Conservation (phyloP, 2,797 vertebrate species). For the Schizothorax lantsangensis region DNA sequence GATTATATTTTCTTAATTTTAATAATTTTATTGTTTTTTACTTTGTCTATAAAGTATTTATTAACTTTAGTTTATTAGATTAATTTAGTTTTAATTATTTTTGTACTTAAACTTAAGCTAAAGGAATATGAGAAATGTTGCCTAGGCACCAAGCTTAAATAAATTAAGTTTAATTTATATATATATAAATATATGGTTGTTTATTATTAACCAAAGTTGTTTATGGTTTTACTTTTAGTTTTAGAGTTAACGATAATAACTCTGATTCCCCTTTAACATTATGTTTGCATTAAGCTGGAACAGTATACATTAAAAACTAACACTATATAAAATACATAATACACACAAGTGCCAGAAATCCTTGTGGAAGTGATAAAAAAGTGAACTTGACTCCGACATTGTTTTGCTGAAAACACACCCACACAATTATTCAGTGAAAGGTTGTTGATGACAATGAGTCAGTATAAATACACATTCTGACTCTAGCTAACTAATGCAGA, state of each 20-base stretch:
- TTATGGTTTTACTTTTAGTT: not conserved
- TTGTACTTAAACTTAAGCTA: not conserved
- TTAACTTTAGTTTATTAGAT: no score
- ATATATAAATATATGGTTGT: no score
- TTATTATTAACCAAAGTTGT: not conserved
- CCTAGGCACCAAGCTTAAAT: no score
- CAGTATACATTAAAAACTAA: constrained; percentile 11
- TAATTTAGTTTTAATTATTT: no score
- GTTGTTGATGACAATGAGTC: not conserved
- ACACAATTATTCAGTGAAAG: not conserved
- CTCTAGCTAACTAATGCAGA: not conserved
- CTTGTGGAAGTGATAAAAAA: not conserved
- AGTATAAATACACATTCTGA: not conserved
- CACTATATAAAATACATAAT: not conserved
- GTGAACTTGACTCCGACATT: not conserved
- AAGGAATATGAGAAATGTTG: not conserved
- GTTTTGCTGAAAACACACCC: not conserved
- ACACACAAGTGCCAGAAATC: not conserved
- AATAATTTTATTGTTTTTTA: not conserved
- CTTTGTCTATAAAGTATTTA: no score
- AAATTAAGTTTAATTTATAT: no score
- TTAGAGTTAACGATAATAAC: not conserved
- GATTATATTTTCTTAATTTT: not conserved
- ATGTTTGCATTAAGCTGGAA: not conserved
- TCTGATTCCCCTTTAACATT: not conserved